Evolutionary conservation across 2,113 vertebrate species (phyloP).

Genomic region (Rhinopomastus cyanomelas): DNA sequence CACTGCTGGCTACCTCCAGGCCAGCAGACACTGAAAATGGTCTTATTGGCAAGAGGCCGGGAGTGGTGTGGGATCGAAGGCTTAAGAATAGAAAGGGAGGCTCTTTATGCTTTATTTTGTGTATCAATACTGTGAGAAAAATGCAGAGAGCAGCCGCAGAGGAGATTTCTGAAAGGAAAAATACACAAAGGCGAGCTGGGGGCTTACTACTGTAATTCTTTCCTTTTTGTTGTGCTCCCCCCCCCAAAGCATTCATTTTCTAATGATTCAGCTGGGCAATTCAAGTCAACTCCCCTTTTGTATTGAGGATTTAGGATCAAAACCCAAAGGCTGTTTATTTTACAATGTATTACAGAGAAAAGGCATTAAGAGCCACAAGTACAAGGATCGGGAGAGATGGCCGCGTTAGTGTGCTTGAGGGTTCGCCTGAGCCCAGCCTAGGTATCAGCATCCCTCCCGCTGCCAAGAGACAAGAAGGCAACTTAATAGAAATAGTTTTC

Average conservation of each 20-base stretch:
- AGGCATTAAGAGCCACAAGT: conserved; percentile 52
- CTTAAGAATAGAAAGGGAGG: conserved; percentile 57
- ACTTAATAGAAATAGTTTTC: conserved; percentile 72
- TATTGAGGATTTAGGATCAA: conserved; percentile 27
- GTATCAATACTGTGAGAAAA: conserved; percentile 49
- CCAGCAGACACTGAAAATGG: not conserved
- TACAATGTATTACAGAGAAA: conserved; percentile 20
- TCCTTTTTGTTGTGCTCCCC: not conserved
- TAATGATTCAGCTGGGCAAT: conserved; percentile 52
- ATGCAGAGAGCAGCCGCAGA: conserved; percentile 42
- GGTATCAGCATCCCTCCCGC: conserved; percentile 40
- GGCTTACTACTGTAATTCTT: conserved; percentile 10
- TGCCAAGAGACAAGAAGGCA: conserved; percentile 62
- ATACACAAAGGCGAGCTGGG: conserved; percentile 40
- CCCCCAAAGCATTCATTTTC: conserved; percentile 23
- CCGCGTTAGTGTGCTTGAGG: conserved; percentile 60
- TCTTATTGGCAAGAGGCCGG: not conserved
- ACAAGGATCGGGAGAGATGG: conserved; percentile 51
- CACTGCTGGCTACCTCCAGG: not conserved
- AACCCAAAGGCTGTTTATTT: conserved; percentile 63
- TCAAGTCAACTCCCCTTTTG: conserved; percentile 51
- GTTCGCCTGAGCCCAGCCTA: conserved; percentile 39
- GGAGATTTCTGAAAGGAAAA: conserved; percentile 51
- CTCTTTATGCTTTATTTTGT: conserved; percentile 56
- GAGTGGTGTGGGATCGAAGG: conserved; percentile 26